Conservation (phyloP, 2,888 invertebrate species). For the Tigriopus californicus region DNA sequence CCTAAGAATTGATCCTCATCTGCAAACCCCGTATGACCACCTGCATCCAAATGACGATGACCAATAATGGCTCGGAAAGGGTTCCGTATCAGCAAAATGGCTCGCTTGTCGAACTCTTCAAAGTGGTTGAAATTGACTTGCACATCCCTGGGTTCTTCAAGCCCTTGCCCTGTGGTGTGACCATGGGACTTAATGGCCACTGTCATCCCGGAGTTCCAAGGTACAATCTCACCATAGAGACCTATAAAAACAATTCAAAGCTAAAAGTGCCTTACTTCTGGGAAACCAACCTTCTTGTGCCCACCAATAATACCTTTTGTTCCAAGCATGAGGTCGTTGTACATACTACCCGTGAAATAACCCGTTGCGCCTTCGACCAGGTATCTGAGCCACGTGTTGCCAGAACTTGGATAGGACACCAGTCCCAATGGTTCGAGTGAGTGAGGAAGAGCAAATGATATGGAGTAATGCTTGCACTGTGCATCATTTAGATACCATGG, state of each 20-base stretch:
- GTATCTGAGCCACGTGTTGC: constrained; percentile 14
- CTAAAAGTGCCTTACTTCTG: no score
- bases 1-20: constrained; percentile 19
- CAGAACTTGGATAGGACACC: constrained; percentile 11
- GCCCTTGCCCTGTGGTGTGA: constrained; percentile 18
- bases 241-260: constrained; percentile 16
- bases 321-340: background rate
- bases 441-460: background rate
- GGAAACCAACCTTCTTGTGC: no score
- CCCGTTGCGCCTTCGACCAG: constrained; percentile 13
- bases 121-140: constrained; percentile 18
- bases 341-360: constrained; percentile 8
- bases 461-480: background rate
- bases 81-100: constrained; percentile 20
- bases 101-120: constrained; percentile 17
- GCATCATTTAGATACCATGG: constrained; percentile 1
- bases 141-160: constrained; percentile 15
- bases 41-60: constrained; percentile 20
- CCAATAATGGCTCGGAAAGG: constrained; percentile 20
- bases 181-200: constrained; percentile 19
- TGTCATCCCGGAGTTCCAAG: constrained; percentile 19
- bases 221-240: constrained; percentile 18
- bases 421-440: background rate
- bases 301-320: background rate
- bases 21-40: constrained; percentile 20